phyloP scores from a whole-genome alignment of 1,140 invertebrate species.

The Halesus radiatus region DNA sequence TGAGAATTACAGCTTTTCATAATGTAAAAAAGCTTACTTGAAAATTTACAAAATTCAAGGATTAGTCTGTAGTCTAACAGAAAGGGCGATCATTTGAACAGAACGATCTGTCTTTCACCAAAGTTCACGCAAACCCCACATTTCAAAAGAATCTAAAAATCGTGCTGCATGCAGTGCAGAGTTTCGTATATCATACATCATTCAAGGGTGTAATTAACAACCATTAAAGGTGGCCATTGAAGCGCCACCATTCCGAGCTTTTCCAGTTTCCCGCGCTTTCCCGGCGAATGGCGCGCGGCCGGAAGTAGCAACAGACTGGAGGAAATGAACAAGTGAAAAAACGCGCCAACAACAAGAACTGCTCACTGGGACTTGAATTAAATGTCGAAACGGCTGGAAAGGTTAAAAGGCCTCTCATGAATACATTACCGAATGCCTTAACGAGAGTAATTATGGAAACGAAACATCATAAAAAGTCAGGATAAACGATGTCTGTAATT shows the following conservation, averaged over 20 bases:
- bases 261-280: conserved; percentile 10
- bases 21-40: no score
- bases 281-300: conserved; percentile 9
- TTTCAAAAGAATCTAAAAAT: no score
- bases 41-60: no score
- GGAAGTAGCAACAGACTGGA: conserved; percentile 26
- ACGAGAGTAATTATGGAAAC: conserved; percentile 11
- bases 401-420: conserved; percentile 25
- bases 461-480: neutral
- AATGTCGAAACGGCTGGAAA: conserved; percentile 27
- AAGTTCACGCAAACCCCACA: no score
- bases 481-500: no score
- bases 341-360: conserved; percentile 34
- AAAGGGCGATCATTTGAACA: no score
- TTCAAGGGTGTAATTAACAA: conserved; percentile 29
- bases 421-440: conserved; percentile 33
- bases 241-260: neutral
- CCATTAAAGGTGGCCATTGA: conserved; percentile 10
- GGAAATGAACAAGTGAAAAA: conserved; percentile 40
- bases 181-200: conserved; percentile 3
- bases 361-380: conserved; percentile 25
- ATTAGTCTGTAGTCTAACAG: no score
- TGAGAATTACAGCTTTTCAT: no score
- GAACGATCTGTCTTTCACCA: no score
- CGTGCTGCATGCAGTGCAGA: no score